Percentiles rank a stretch among this genome's conserved stretches.
These are phyloP conservation scores for Sarcophaga caerulescens DNA, from an alignment of 2,888 invertebrate species.

Conservation along the genomic window DNA sequence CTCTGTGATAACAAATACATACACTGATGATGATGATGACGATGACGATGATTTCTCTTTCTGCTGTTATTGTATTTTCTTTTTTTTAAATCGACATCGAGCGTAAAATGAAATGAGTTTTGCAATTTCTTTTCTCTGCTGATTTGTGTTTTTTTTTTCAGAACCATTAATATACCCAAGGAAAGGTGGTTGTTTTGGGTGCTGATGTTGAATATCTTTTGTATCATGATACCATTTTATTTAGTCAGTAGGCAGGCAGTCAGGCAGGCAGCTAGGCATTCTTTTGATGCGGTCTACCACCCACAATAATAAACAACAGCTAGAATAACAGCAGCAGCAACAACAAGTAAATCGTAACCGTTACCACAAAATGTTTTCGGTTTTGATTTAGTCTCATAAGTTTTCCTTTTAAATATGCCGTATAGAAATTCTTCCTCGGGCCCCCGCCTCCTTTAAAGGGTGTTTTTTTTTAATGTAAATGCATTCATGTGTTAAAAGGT, in stretches of 20 bases:
- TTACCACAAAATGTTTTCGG: slow-evolving; percentile 71
- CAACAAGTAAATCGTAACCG: slow-evolving; percentile 67
- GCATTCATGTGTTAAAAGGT: slow-evolving; percentile 71
- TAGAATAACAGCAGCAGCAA: slow-evolving; percentile 28
- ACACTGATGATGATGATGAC: neutral
- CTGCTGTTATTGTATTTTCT: neutral
- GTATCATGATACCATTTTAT: slow-evolving; percentile 4
- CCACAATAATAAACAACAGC: slow-evolving; percentile 63
- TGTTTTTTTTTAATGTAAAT: slow-evolving; percentile 44
- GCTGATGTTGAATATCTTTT: slow-evolving; percentile 18
- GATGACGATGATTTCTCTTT: neutral
- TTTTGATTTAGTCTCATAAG: slow-evolving; percentile 68
- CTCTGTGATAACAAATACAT: slow-evolving; percentile 13
- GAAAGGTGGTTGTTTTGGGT: slow-evolving; percentile 53
- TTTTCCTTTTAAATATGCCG: slow-evolving; percentile 34
- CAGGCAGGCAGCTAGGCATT: slow-evolving; percentile 8
- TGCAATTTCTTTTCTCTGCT: neutral
- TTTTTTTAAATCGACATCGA: slow-evolving; percentile 49
- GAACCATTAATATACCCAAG: neutral
- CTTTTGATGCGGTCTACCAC: slow-evolving; percentile 68
- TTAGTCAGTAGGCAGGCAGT: too few relatives aligned
- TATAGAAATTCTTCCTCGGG: slow-evolving; percentile 11
- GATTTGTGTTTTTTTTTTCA: slow-evolving; percentile 20
- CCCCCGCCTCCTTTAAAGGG: neutral
- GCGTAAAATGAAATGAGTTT: slow-evolving; percentile 64